Conservation (phyloP, 2,113 vertebrate species). For the Xiphophorus maculatus region DNA sequence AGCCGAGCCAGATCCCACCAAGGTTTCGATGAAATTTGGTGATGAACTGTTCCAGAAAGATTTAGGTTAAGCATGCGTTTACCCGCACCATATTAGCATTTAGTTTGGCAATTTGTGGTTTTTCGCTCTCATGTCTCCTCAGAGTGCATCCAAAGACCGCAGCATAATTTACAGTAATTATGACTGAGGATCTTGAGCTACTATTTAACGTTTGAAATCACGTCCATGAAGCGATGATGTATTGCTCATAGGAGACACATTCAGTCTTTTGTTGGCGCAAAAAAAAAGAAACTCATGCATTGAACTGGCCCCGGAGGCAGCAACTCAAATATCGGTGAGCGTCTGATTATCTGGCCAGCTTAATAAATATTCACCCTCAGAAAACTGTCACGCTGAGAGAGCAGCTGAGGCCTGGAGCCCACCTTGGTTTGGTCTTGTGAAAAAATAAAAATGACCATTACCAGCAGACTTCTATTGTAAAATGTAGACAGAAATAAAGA, state of each 20-base stretch:
- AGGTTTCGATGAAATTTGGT: slow-evolving; percentile 39
- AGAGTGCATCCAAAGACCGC: slow-evolving; percentile 11
- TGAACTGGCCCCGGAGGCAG: slow-evolving; percentile 55
- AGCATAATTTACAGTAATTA: slow-evolving; percentile 18
- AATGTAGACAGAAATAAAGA: no score
- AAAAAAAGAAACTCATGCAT: slow-evolving; percentile 52
- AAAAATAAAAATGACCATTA: no score
- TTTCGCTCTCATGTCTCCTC: slow-evolving; percentile 22
- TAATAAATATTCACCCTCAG: slow-evolving; percentile 73
- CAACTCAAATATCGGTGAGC: slow-evolving; percentile 55
- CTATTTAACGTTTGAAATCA: slow-evolving; percentile 32
- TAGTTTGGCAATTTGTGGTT: slow-evolving; percentile 7
- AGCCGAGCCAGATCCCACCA: slow-evolving; percentile 37
- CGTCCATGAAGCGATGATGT: slow-evolving; percentile 10
- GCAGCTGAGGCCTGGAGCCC: slow-evolving; percentile 65
- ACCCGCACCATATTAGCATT: slow-evolving; percentile 7
- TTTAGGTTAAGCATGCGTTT: slow-evolving; percentile 4
- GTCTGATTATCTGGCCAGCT: slow-evolving; percentile 56
- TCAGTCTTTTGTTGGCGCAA: slow-evolving; percentile 42
- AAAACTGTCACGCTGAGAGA: slow-evolving; percentile 65
- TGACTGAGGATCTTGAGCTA: slow-evolving; percentile 12
- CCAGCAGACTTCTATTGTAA: no score
- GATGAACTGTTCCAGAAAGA: slow-evolving; percentile 31
- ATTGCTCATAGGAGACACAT: slow-evolving; percentile 33
- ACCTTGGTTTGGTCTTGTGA: slow-evolving; percentile 16